phyloP scores from a whole-genome alignment of 1,140 invertebrate genomes.

The Pseudomyrmex sp. region DNA sequence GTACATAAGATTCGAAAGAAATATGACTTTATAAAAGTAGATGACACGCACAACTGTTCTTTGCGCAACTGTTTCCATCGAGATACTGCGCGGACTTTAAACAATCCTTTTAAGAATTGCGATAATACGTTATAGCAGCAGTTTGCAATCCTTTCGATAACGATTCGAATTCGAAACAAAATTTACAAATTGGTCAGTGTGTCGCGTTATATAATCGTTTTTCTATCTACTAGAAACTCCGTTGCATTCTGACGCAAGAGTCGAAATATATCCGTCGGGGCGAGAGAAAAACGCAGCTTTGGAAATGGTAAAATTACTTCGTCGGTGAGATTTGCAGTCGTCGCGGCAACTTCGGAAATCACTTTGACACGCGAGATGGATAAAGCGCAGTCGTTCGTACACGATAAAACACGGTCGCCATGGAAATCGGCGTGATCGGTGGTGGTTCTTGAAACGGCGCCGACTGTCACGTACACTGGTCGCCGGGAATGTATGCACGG shows the following conservation, averaged over 20 bases:
- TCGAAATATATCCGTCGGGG: background rate
- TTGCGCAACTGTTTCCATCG: background rate
- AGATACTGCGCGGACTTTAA: slow-evolving; percentile 8
- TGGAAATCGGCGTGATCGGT: slow-evolving; percentile 51
- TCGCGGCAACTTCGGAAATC: slow-evolving; percentile 50
- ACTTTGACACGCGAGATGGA: slow-evolving; percentile 44
- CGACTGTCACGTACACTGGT: slow-evolving; percentile 52
- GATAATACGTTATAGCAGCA: too few relatives aligned
- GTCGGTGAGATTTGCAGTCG: slow-evolving; percentile 34
- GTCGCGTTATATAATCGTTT: too few relatives aligned
- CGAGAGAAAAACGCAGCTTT: background rate
- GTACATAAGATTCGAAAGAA: slow-evolving; percentile 26
- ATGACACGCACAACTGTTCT: slow-evolving; percentile 6
- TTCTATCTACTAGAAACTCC: too few relatives aligned
- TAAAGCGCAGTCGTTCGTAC: slow-evolving; percentile 41
- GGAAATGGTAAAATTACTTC: slow-evolving; percentile 27
- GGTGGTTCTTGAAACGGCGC: slow-evolving; percentile 41
- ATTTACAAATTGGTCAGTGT: too few relatives aligned
- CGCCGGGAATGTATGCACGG: slow-evolving; percentile 39
- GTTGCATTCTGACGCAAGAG: background rate
- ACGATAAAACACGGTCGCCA: slow-evolving; percentile 47
- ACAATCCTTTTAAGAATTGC: background rate
- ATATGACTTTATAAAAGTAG: slow-evolving; percentile 38
- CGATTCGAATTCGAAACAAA: background rate
- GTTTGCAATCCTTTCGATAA: too few relatives aligned